Percentiles rank a stretch among this genome's conserved stretches.
phyloP scores from a whole-genome alignment of 2,113 vertebrate species.

The Melanocharis versteri region DNA sequence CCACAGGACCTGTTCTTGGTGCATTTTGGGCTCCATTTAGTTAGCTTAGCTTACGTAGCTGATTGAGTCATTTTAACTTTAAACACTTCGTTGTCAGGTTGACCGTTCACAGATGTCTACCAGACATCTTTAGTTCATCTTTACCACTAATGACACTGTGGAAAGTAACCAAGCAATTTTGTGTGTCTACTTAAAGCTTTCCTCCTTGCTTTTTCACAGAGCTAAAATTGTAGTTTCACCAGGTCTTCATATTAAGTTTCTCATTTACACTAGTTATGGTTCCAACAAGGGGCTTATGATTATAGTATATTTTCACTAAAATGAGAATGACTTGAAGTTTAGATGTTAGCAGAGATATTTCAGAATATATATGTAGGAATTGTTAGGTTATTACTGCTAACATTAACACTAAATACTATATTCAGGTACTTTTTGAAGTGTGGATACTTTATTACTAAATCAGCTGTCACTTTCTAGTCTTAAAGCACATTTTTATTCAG shows the following conservation, averaged over 20 bases:
- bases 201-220: background rate
- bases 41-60: background rate
- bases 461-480: background rate
- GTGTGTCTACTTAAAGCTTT: background rate
- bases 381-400: background rate
- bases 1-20: background rate
- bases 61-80: background rate
- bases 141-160: background rate
- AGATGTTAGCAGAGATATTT: background rate
- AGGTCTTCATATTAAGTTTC: background rate
- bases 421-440: background rate
- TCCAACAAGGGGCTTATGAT: background rate
- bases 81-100: background rate
- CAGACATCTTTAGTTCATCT: background rate
- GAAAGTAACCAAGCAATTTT: constrained; percentile 1
- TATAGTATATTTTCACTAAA: background rate
- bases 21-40: background rate
- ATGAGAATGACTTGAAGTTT: background rate
- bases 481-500: background rate
- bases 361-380: background rate
- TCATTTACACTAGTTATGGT: background rate
- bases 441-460: background rate
- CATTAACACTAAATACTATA: background rate
- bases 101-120: background rate
- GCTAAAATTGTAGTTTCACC: background rate